These are phyloP conservation scores for Callocephalon fimbriatum DNA, from an alignment of 2,113 vertebrate genomes.

Conservation along the genomic window DNA sequence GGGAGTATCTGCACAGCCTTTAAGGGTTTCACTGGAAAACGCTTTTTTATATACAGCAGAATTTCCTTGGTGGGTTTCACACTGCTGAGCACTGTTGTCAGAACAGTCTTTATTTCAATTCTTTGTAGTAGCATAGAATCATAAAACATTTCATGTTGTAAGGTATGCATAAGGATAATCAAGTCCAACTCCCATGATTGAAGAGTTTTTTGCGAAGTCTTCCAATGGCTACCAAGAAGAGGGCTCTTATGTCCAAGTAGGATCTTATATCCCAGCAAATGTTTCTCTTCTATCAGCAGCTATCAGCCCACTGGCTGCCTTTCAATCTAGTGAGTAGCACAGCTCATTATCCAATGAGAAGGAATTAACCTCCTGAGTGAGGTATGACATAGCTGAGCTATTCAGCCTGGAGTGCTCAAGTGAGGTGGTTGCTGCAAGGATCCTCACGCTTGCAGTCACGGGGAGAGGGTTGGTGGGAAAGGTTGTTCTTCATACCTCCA, in stretches of 20 bases:
- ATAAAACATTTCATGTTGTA: neutral
- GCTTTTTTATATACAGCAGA: neutral
- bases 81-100: neutral
- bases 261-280: neutral
- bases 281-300: neutral
- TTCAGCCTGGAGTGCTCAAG: neutral
- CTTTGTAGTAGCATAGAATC: neutral
- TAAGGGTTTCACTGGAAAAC: neutral
- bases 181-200: neutral
- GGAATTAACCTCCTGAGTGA: neutral
- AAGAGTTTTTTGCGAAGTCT: neutral
- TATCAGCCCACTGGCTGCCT: neutral
- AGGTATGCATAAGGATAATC: neutral
- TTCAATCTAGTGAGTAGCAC: neutral
- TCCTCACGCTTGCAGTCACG: accelerated
- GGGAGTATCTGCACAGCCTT: neutral
- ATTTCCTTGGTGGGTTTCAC: neutral
- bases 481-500: neutral
- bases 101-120: neutral
- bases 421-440: neutral
- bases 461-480: neutral
- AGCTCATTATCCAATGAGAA: neutral
- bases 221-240: neutral
- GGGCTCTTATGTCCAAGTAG: neutral
- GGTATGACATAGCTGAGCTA: neutral